A percentile compares a stretch with the other conserved stretches of the same genome.
Conservation (phyloP, 2,113 vertebrate genomes). For the Rostratula benghalensis region DNA sequence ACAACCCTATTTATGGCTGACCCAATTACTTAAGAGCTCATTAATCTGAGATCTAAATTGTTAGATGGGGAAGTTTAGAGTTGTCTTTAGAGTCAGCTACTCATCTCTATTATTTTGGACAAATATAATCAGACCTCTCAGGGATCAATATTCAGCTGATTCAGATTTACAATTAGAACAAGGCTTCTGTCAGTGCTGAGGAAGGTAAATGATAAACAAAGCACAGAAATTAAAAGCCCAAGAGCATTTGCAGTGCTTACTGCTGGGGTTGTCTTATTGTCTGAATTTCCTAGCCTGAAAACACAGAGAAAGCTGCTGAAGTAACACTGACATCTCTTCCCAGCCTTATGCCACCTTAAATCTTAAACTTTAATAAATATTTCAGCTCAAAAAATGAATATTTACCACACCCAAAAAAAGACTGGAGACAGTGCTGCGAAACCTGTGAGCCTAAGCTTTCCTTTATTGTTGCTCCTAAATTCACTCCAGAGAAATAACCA, state of each 20-base stretch:
- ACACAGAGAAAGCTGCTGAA: background rate
- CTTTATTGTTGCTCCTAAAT: background rate
- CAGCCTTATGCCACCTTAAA: background rate
- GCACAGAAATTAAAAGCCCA: background rate
- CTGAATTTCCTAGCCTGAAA: background rate
- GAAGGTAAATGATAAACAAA: background rate
- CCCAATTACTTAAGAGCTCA: conserved; percentile 33
- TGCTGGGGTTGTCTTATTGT: background rate
- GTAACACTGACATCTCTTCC: background rate
- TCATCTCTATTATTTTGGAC: conserved; percentile 28
- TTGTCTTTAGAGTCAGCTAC: conserved; percentile 22
- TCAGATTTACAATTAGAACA: background rate
- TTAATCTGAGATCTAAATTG: conserved; percentile 23
- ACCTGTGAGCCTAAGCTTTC: background rate
- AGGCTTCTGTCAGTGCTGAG: background rate
- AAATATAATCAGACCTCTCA: background rate
- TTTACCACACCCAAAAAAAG: background rate
- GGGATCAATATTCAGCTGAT: background rate
- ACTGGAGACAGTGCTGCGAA: background rate
- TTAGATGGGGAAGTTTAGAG: background rate
- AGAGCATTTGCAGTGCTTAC: background rate
- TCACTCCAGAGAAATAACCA: background rate
- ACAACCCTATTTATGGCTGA: conserved; percentile 31
- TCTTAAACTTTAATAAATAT: background rate
- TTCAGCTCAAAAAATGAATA: background rate